phyloP scores from a whole-genome alignment of 1,140 invertebrate genomes.

The Cryptotermes secundus region DNA sequence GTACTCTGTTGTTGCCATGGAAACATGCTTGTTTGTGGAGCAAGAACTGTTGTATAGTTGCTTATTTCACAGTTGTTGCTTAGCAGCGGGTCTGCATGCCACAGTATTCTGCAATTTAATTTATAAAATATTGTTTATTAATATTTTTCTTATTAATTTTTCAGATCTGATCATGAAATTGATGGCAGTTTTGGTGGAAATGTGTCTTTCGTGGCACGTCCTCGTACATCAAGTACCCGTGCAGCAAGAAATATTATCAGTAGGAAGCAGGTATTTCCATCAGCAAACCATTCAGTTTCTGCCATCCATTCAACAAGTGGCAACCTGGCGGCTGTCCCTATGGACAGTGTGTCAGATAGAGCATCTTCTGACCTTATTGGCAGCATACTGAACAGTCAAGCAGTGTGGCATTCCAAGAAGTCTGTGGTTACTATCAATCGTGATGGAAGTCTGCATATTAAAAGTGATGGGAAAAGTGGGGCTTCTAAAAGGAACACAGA shows the following conservation, averaged over 20 bases:
- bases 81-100: too few relatives aligned
- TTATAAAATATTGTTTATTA: background rate
- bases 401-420: slow-evolving; percentile 68
- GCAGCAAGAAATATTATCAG: background rate
- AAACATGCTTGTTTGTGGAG: too few relatives aligned
- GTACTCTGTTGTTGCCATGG: too few relatives aligned
- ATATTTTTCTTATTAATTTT: background rate
- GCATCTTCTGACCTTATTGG: slow-evolving; percentile 60
- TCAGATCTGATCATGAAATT: slow-evolving; percentile 29
- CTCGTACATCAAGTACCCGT: background rate
- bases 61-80: too few relatives aligned
- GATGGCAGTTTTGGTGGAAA: background rate
- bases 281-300: background rate
- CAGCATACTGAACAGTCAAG: slow-evolving; percentile 72
- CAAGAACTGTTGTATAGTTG: too few relatives aligned
- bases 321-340: background rate
- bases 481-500: background rate
- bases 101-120: background rate
- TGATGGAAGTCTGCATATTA: slow-evolving; percentile 58
- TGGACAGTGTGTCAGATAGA: slow-evolving; percentile 24
- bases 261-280: slow-evolving; percentile 14
- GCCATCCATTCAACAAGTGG: background rate
- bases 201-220: slow-evolving; percentile 20
- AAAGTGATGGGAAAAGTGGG: slow-evolving; percentile 31
- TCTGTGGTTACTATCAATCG: slow-evolving; percentile 58